Percentiles rank a stretch among this genome's conserved stretches.
Evolutionary conservation across 2,888 invertebrate genomes (phyloP).

Genomic region (Lissonota sp.): DNA sequence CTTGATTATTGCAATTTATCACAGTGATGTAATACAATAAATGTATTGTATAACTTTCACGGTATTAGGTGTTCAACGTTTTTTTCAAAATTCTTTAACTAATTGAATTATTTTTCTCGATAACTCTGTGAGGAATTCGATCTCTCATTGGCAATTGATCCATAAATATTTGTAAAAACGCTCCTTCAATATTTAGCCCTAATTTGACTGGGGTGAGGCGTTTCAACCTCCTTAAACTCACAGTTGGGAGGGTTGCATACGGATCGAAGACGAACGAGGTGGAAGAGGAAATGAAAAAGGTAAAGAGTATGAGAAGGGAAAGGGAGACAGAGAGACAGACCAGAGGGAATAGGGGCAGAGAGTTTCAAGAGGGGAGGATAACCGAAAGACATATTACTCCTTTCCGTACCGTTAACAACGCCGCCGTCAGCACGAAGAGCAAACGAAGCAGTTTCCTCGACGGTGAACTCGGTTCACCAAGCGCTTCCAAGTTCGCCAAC

Average conservation of each 20-base stretch:
- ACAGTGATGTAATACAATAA: not conserved
- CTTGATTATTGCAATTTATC: slow-evolving; percentile 24
- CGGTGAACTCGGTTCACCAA: slow-evolving; percentile 47
- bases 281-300: slow-evolving; percentile 29
- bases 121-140: no score
- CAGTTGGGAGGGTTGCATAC: slow-evolving; percentile 8
- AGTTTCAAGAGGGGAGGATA: slow-evolving; percentile 40
- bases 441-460: slow-evolving; percentile 65
- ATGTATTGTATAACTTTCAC: no score
- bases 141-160: no score
- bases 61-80: no score
- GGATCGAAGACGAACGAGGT: slow-evolving; percentile 60
- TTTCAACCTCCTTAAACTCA: not conserved
- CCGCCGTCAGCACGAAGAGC: slow-evolving; percentile 65
- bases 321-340: not conserved
- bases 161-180: no score
- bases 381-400: slow-evolving; percentile 65
- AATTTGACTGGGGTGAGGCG: no score
- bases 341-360: slow-evolving; percentile 22
- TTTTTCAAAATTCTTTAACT: no score
- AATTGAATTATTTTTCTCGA: no score
- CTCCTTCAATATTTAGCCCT: no score
- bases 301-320: not conserved
- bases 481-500: slow-evolving; percentile 54
- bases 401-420: slow-evolving; percentile 66